phyloP scores from a whole-genome alignment of 1,140 invertebrate species.

The Eulimnadia texana region DNA sequence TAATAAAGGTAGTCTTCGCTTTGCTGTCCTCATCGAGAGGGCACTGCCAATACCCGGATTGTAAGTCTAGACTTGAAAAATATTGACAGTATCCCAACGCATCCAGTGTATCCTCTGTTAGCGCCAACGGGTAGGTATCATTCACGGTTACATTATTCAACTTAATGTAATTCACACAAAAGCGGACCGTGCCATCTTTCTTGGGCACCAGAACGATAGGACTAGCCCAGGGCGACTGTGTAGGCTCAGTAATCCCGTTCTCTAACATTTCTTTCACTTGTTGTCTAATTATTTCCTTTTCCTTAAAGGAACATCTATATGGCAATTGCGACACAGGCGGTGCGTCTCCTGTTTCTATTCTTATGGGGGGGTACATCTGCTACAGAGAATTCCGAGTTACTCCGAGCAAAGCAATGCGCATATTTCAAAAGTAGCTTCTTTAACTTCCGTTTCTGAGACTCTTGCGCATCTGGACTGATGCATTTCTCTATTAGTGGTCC shows the following conservation, averaged over 20 bases:
- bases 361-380: too few species aligned
- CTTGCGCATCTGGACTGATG: too few species aligned
- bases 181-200: slow-evolving; percentile 19
- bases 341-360: too few species aligned
- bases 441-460: too few species aligned
- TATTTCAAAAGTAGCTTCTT: too few species aligned
- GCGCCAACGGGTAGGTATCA: slow-evolving; percentile 28
- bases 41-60: slow-evolving; percentile 29
- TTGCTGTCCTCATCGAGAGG: slow-evolving; percentile 23
- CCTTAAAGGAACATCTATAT: too few species aligned
- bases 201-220: slow-evolving; percentile 24
- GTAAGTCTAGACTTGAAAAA: slow-evolving; percentile 25
- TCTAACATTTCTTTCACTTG: slow-evolving; percentile 14
- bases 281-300: too few species aligned
- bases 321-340: too few species aligned
- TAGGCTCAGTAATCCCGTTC: slow-evolving; percentile 20
- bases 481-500: too few species aligned
- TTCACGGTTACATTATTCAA: neutral
- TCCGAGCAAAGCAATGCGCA: too few species aligned
- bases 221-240: slow-evolving; percentile 22
- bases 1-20: slow-evolving; percentile 30
- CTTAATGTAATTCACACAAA: too few species aligned
- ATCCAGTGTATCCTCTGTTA: slow-evolving; percentile 26
- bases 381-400: too few species aligned
- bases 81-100: slow-evolving; percentile 19